Evolutionary conservation across 1,140 invertebrate species (phyloP), one percentile per base, ranked within the genome.

Genomic region (Lasioglossum albipes): DNA sequence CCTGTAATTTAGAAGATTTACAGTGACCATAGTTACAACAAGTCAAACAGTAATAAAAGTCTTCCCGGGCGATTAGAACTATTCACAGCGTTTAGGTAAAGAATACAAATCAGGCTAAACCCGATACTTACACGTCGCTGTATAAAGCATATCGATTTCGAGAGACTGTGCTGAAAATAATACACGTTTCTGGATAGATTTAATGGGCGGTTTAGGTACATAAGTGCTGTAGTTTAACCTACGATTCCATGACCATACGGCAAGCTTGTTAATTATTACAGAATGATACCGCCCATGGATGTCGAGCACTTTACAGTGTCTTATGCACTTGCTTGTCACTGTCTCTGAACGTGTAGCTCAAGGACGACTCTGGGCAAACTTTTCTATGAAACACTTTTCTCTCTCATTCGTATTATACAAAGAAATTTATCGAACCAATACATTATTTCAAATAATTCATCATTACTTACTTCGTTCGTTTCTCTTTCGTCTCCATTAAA

Each of bases 251-350:
- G 76, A 45, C 64, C 76, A 62, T 83, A 73, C 81, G 68, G 67
- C 59, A n/a, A 41, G 54, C 81, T 86, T 77, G 70, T 87, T 68
- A 83, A 87, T 87, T 83, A 86, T 83, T 86, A 71, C n/a, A 62
- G 64, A 62, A 80, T 75, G 65, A 69, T 81, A 86, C 62, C 57
- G 72, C 59, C 64, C 45, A 45, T 49, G 45, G 68, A 75, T 75
- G 74, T 72, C 71, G 64, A 59, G 22, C 31, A 61, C 74, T 82
- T 78, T 70, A 52, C 69, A 74, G 4, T 49, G 36, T 64, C 22
- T 27, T 62, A 27, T 59, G 76, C n/a, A 64, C 79, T 78, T 61
- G 20, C 59, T 12, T 59, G 67, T 36, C 20, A 18, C 49, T 36
- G 20, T 9, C 66, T 45, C 54, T 20, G 70, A 6, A 59, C 57